These are phyloP conservation scores for Orthonevra nobilis DNA, from an alignment of 2,888 invertebrate species.

Conservation along the genomic window DNA sequence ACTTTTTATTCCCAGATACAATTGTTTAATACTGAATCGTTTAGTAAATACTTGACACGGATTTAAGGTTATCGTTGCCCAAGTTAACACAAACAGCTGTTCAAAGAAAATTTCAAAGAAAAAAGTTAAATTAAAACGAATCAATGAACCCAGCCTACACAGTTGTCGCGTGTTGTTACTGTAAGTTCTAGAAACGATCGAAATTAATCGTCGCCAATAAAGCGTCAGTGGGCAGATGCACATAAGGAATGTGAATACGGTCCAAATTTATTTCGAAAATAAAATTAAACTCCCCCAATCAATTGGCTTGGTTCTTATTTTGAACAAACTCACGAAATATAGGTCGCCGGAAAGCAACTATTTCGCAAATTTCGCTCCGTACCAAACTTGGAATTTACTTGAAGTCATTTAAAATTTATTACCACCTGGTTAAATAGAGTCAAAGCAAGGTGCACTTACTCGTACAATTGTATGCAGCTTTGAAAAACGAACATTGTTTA, in stretches of 20 bases:
- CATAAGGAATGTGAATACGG: slow-evolving; percentile 23
- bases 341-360: slow-evolving; percentile 26
- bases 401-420: slow-evolving; percentile 14
- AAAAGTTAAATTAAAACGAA: slow-evolving; percentile 24
- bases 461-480: slow-evolving; percentile 26
- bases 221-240: slow-evolving; percentile 48
- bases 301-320: slow-evolving; percentile 29
- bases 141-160: slow-evolving; percentile 38
- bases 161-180: neutral
- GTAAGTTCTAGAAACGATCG: slow-evolving; percentile 36
- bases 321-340: slow-evolving; percentile 42
- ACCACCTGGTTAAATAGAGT: slow-evolving; percentile 40
- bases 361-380: slow-evolving; percentile 9
- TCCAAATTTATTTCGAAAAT: slow-evolving; percentile 14
- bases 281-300: slow-evolving; percentile 8
- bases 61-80: slow-evolving; percentile 9
- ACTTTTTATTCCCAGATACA: neutral
- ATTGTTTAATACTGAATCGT: slow-evolving; percentile 10
- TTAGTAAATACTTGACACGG: slow-evolving; percentile 1
- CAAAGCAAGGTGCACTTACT: slow-evolving; percentile 32
- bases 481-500: slow-evolving; percentile 40
- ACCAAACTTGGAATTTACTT: slow-evolving; percentile 40
- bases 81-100: slow-evolving; percentile 34
- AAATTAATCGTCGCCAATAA: slow-evolving; percentile 54
- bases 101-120: slow-evolving; percentile 10